Evolutionary conservation across 53 echinoderm and acorn worm genomes (phyloP).

Genomic region (Luidia sarsii): DNA sequence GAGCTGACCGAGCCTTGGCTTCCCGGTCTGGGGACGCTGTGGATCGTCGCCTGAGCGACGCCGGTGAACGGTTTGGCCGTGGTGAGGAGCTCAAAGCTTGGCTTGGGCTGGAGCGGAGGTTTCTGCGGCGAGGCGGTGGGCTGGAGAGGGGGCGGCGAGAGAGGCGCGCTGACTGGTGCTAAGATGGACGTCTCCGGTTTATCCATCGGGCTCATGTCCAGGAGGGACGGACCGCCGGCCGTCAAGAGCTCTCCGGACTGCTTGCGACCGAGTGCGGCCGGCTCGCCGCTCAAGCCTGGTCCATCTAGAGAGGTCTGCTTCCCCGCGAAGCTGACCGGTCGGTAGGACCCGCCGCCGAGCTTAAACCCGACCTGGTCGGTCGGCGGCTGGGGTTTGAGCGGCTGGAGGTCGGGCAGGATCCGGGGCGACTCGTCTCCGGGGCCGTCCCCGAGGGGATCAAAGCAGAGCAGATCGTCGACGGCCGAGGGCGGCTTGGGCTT

Average conservation of each 20-base stretch:
- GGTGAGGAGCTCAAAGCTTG: conserved; percentile 64
- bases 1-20: conserved; percentile 25
- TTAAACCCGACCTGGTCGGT: conserved; percentile 63
- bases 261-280: conserved; percentile 13
- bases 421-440: conserved; percentile 50
- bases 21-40: conserved; percentile 77
- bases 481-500: conserved; percentile 46
- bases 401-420: conserved; percentile 16
- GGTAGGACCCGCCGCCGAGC: conserved; percentile 61
- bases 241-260: background rate
- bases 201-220: conserved; percentile 75
- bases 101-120: conserved; percentile 43
- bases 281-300: background rate
- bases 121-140: conserved; percentile 21
- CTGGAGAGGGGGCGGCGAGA: conserved; percentile 32
- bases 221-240: conserved; percentile 37
- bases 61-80: conserved; percentile 78
- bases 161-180: conserved; percentile 37
- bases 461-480: conserved; percentile 78
- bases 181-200: conserved; percentile 63
- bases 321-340: conserved; percentile 66
- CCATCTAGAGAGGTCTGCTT: conserved; percentile 40
- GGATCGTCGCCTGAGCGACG: conserved; percentile 53
- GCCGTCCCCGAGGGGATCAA: conserved; percentile 82
- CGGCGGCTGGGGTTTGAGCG: conserved; percentile 33